These are phyloP conservation scores for Pachliopta kotzebuea DNA, from an alignment of 2,888 invertebrate species.

Conservation along the genomic window DNA sequence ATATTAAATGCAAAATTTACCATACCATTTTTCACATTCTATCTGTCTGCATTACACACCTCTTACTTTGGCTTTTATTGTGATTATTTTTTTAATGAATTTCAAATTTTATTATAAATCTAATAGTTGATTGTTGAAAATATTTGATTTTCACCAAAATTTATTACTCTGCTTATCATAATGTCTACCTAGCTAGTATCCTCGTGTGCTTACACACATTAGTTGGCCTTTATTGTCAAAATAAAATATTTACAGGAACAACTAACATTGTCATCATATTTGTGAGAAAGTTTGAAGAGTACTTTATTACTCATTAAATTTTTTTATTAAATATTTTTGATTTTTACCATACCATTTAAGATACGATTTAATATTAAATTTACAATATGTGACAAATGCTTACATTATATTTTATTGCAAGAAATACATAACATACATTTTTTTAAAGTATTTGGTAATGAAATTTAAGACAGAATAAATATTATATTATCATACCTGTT, in stretches of 20 bases:
- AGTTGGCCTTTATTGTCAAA: constrained; percentile 43
- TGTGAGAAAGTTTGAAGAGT: constrained; percentile 25
- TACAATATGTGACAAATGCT: constrained; percentile 30
- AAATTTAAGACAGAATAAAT: not conserved
- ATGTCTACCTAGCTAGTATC: constrained; percentile 43
- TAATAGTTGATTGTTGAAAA: constrained; percentile 16
- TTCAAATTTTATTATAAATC: constrained; percentile 11
- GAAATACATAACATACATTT: constrained; percentile 21
- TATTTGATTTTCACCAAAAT: constrained; percentile 23
- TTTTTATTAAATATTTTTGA: constrained; percentile 16
- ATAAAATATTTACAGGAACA: constrained; percentile 49
- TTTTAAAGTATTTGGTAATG: not conserved
- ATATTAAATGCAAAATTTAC: constrained; percentile 27
- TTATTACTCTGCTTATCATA: constrained; percentile 41
- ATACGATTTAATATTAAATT: constrained; percentile 16
- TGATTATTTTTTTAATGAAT: constrained; percentile 17
- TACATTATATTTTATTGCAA: constrained; percentile 29
- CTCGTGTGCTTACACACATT: constrained; percentile 30
- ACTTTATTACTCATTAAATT: constrained; percentile 14
- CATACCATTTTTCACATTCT: constrained; percentile 18
- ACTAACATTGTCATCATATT: constrained; percentile 35
- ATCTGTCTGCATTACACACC: constrained; percentile 1
- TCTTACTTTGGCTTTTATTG: constrained; percentile 24
- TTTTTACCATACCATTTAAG: constrained; percentile 15
- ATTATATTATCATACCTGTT: no score